Conservation (phyloP, 2,113 vertebrate species). For the Muscicapa adusta region DNA sequence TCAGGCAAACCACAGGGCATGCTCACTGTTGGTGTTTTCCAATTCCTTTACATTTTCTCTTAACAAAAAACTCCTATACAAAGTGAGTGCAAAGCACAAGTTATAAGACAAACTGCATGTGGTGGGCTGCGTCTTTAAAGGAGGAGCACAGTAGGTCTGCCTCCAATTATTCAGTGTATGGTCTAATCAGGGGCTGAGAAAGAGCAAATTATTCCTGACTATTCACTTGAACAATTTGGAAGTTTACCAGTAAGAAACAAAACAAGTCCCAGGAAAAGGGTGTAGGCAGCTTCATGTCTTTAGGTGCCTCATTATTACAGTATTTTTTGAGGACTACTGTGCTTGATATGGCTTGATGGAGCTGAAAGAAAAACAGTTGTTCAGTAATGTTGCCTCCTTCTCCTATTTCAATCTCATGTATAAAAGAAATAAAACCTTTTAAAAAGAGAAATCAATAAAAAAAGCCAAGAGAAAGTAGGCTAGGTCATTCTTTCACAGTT, state of each 20-base stretch:
- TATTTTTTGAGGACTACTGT: neutral
- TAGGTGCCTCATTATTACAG: neutral
- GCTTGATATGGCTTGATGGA: neutral
- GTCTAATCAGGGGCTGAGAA: constrained; percentile 6
- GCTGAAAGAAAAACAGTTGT: constrained; percentile 26
- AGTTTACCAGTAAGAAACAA: constrained; percentile 28
- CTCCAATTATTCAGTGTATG: neutral
- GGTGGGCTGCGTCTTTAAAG: neutral
- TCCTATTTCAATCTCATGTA: neutral
- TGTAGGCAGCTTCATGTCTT: constrained; percentile 2
- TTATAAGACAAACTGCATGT: neutral
- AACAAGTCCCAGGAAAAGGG: constrained; percentile 24
- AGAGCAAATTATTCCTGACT: constrained; percentile 34
- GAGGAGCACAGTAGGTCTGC: neutral
- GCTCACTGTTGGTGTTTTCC: neutral
- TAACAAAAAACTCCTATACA: neutral
- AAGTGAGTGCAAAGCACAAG: neutral
- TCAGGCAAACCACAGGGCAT: neutral
- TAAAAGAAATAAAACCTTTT: constrained; percentile 12
- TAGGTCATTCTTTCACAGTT: constrained; percentile 7
- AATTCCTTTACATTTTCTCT: neutral
- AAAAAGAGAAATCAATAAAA: constrained; percentile 24
- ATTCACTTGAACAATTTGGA: constrained; percentile 32
- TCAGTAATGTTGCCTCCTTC: neutral
- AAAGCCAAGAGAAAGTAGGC: neutral